Conservation (phyloP, 2,797 vertebrate species). For the Adelosebastes latens region DNA sequence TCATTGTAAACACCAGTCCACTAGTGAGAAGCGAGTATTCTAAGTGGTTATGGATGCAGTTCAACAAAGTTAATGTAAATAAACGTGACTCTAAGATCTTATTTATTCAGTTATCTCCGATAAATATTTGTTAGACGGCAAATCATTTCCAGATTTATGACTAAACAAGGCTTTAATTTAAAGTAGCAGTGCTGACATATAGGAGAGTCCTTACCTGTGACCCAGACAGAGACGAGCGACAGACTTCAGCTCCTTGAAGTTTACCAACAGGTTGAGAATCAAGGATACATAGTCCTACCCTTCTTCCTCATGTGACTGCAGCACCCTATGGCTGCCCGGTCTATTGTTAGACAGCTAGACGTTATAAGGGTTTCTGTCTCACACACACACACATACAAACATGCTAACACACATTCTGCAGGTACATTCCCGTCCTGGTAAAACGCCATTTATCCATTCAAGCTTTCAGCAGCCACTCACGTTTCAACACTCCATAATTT, state of each 20-base stretch:
- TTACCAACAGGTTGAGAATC: conserved; percentile 65
- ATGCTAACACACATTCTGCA: conserved; percentile 23
- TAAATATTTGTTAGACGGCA: background rate
- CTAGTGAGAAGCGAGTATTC: background rate
- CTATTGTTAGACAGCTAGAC: conserved; percentile 81
- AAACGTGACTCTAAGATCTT: background rate
- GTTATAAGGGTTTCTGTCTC: background rate
- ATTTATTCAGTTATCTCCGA: background rate
- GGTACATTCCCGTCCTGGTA: conserved; percentile 27
- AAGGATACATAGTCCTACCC: conserved; percentile 76
- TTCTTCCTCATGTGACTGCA: conserved; percentile 78
- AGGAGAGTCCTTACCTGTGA: conserved; percentile 71
- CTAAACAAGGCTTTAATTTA: background rate
- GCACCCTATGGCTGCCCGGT: conserved; percentile 68
- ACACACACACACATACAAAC: background rate
- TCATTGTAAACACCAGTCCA: background rate
- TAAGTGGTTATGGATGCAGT: background rate
- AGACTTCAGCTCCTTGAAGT: conserved; percentile 61
- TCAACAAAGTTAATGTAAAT: background rate
- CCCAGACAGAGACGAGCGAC: conserved; percentile 35
- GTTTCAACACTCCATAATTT: conserved; percentile 49
- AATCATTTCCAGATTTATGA: background rate
- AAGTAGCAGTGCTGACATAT: background rate
- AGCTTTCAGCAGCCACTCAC: conserved; percentile 41
- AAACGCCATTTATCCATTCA: conserved; percentile 31